A percentile compares a stretch with the other conserved stretches of the same genome.
Evolutionary conservation across 2,797 vertebrate genomes (phyloP).

Genomic region (Rhinogobio ventralis): DNA sequence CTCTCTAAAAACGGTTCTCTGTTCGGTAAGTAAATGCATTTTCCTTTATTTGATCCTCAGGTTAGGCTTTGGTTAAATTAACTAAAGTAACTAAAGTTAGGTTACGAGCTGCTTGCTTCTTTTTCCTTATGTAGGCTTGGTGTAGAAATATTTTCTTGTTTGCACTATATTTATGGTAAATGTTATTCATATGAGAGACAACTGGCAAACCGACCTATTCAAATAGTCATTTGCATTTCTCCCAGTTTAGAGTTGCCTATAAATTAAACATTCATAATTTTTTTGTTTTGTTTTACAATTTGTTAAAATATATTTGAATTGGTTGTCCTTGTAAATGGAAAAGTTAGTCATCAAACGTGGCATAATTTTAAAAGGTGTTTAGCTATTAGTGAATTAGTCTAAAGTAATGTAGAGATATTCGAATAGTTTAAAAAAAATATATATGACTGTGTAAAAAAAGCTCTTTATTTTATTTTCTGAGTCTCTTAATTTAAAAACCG

Average conservation of each 20-base stretch:
- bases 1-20: slow-evolving; percentile 66
- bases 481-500: not conserved
- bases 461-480: not conserved
- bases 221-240: not conserved
- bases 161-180: not conserved
- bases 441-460: not conserved
- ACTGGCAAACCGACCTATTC: not conserved
- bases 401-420: not conserved
- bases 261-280: not conserved
- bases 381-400: not conserved
- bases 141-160: not conserved
- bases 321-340: not conserved
- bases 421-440: not conserved
- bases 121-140: too few relatives aligned
- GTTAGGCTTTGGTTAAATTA: not conserved
- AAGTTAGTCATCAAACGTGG: not conserved
- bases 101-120: not conserved
- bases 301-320: not conserved
- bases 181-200: not conserved
- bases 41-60: not conserved
- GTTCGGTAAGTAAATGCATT: not conserved
- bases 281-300: not conserved
- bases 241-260: not conserved
- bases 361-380: not conserved
- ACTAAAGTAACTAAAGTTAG: not conserved